Conservation (phyloP, 2,113 vertebrate genomes). For the Gambusia holbrooki region DNA sequence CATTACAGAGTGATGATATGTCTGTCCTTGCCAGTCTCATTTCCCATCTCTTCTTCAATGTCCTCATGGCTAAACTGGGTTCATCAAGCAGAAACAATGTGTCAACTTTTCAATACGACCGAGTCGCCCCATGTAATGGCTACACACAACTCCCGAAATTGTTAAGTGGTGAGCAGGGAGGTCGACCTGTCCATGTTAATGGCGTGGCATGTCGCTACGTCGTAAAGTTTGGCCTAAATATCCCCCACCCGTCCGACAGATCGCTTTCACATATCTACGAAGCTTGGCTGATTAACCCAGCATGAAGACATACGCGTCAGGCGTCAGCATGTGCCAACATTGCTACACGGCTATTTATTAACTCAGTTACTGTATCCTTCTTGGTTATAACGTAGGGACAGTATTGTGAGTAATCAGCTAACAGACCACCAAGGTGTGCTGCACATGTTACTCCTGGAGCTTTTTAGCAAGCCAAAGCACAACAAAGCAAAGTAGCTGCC, state of each 20-base stretch:
- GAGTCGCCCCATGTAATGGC: not conserved
- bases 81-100: constrained; percentile 17
- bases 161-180: constrained; percentile 12
- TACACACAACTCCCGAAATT: constrained; percentile 3
- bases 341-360: constrained; percentile 39
- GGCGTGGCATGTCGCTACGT: constrained; percentile 37
- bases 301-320: constrained; percentile 39
- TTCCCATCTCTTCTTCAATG: constrained; percentile 17
- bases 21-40: constrained; percentile 45
- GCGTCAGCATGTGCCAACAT: constrained; percentile 30
- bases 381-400: constrained; percentile 33
- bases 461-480: constrained; percentile 47
- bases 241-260: constrained; percentile 42
- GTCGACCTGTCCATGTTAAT: constrained; percentile 28
- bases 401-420: constrained; percentile 9
- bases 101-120: constrained; percentile 22
- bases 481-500: constrained; percentile 59
- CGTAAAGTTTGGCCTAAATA: constrained; percentile 63
- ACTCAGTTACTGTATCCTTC: constrained; percentile 3
- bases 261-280: constrained; percentile 68
- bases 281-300: constrained; percentile 43
- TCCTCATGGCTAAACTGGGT: constrained; percentile 28
- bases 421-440: not conserved
- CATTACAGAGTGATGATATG: constrained; percentile 53
- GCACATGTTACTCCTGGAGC: not conserved